Evolutionary conservation across 1,140 invertebrate genomes (phyloP), one percentile per base, ranked within the genome.

Genomic region (Eurytemora carolleeae): DNA sequence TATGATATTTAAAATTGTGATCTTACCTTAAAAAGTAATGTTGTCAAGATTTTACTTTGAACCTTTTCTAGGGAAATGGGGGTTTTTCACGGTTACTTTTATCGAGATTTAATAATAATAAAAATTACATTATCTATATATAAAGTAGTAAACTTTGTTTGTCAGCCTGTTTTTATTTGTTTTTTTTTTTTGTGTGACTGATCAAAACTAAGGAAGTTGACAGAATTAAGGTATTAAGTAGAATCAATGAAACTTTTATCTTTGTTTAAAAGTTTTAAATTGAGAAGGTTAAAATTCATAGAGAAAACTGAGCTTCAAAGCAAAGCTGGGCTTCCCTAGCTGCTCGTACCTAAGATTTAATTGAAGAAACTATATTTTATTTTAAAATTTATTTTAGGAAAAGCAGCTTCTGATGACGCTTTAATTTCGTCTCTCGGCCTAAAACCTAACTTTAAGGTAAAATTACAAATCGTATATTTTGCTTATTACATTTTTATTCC

Each of bases 341-440:
- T n/a, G n/a, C n/a, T n/a, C n/a, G n/a, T 44, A 44, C 31, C n/a
- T 7, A n/a, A 12, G 7, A 44, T n/a, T n/a, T 44, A 44, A 12
- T 44, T 44, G 31, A 44, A 44, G 31, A 44, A 44, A 44, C 31
- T 44, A 12, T n/a, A 44, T 44, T 44, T 12, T 44, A 12, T 12
- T 44, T 7, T 7, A n/a, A 44, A 12, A 64, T 57, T 57, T 55
- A 24, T 56, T 61, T 62, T 44, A 65, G 66, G 66, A 2, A 67
- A 67, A 59, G 59, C 62, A 18, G 63, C 65, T 1, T 57, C 59
- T 44, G 67, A 68, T 59, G 63, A 64, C 12, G 63, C 58, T 25
- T 61, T 63, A 44, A 62, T 68, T 55, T 44, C 26, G 12, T 57
- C 64, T 7, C 19, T 67, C 15, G 63, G 59, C 24, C 58, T 70